Evolutionary conservation across 2,888 invertebrate genomes (phyloP), one percentile per base, ranked within the genome.

Genomic region (Lacanobia wlatinum): DNA sequence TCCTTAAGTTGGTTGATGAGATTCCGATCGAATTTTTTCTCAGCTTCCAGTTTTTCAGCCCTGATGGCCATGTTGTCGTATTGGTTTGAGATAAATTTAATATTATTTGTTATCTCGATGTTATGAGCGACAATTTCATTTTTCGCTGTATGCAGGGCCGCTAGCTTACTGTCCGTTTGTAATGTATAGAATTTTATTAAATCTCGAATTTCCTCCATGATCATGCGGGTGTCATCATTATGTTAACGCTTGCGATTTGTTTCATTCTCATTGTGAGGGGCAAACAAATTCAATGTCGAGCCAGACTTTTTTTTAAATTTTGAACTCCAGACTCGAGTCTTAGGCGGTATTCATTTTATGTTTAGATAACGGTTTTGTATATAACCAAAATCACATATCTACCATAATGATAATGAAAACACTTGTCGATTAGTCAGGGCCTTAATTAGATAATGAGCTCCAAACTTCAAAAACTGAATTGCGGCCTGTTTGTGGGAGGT

Each of bases 71-170:
- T 16, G 16, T 50, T n/a, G 9, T 50, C 50, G 9, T 50, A 50
- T n/a, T 50, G n/a, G 7, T 50, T 50, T n/a, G 50, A n/a, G 9
- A 50, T n/a, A 40, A 8, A 40, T 50, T 50, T 50, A 50, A 50
- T 50, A 9, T 3, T n/a, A n/a, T 50, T n/a, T n/a, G 50, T n/a
- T n/a, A n/a, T 50, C 9, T 50, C n/a, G 50, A n/a, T n/a, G 50
- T 50, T n/a, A 8, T 50, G 50, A n/a, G 50, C n/a, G n/a, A 50
- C 50, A n/a, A 50, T 50, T 50, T 50, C n/a, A 50, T 50, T 50
- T n/a, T n/a, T 50, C 8, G n/a, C 50, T 9, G 50, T 50, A 9
- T 50, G 50, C 2, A n/a, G n/a, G 3, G 50, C 9, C 50, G n/a
- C n/a, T n/a, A 50, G 0, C 18, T 50, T 50, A 50, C 50, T n/a